Evolutionary conservation across 1,140 invertebrate species (phyloP), one percentile per base, ranked within the genome.

Genomic region (Rhyacophila brunnea): DNA sequence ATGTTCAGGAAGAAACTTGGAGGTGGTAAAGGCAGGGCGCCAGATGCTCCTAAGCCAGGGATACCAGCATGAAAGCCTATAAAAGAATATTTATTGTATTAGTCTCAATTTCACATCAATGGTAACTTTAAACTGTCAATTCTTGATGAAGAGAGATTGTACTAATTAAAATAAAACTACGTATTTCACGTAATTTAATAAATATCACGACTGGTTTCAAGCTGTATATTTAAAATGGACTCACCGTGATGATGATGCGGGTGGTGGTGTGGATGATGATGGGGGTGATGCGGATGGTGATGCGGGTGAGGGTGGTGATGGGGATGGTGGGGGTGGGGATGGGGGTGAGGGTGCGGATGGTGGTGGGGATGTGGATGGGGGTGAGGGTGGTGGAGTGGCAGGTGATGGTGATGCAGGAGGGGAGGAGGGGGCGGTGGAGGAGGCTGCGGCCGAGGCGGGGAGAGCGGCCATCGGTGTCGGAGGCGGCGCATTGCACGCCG

Each of bases 1-100:
- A 92, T 90, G 71, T 91, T 90, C 14, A 92, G 77, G 36, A 91
- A 77, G 68, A 91, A 87, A 65, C 88, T 87, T 34, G 83, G 80
- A 1, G 55, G 51, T n/a, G 74, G 78, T 66, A 78, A 71, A 46
- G 71, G 74, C 62, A 74, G 68, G 51, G 68, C 78, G 44, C 67
- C 70, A 15, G 70, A 70, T 18, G 72, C 70, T 9, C 76, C 70
- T 60, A 80, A 63, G 74, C 73, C 10, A 80, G 73, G 62, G 80
- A 79, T 45, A 79, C 70, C 43, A 72, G 69, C 32, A 73, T 68
- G n/a, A 69, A 67, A 23, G 70, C 70, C 49, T 67, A 28, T 28
- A 9, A 28, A 28, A 28, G 3, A n/a, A n/a, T n/a, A n/a, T n/a
- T n/a, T n/a, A n/a, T n/a, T n/a, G n/a, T n/a, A n/a, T n/a, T n/a